These are phyloP conservation scores for Pterois miles DNA, from an alignment of 2,797 vertebrate species.

Conservation along the genomic window DNA sequence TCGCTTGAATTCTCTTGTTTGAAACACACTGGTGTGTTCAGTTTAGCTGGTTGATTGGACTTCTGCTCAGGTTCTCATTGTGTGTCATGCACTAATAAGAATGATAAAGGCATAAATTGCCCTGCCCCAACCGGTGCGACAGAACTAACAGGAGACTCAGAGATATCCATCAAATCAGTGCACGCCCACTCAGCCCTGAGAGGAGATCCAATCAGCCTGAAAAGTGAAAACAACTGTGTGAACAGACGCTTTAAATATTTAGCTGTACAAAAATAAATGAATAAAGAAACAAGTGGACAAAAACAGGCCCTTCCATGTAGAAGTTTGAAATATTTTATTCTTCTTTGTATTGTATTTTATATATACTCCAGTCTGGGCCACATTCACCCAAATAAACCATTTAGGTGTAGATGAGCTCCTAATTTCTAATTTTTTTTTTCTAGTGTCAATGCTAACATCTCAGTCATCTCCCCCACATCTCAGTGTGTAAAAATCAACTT, in stretches of 20 bases:
- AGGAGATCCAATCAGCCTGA: constrained; percentile 15
- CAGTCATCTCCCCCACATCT: background rate
- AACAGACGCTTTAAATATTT: background rate
- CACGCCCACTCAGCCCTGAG: background rate
- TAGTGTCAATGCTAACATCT: background rate
- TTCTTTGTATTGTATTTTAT: background rate
- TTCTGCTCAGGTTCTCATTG: background rate
- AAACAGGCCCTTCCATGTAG: background rate
- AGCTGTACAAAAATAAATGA: background rate
- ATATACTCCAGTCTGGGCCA: background rate
- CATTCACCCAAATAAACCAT: background rate
- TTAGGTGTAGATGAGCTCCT: background rate
- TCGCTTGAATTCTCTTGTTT: no score
- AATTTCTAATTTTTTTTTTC: background rate
- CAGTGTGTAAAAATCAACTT: constrained; percentile 12
- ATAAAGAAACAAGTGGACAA: background rate
- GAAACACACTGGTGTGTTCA: no score
- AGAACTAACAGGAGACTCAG: background rate
- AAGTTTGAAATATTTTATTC: background rate
- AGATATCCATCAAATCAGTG: constrained; percentile 3
- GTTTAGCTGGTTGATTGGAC: background rate
- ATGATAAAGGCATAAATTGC: background rate
- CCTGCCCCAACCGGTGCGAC: background rate
- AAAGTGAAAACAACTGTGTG: constrained; percentile 26
- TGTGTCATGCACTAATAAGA: background rate